Conservation (phyloP, 2,888 invertebrate genomes). For the Onthophagus sagittarius region DNA sequence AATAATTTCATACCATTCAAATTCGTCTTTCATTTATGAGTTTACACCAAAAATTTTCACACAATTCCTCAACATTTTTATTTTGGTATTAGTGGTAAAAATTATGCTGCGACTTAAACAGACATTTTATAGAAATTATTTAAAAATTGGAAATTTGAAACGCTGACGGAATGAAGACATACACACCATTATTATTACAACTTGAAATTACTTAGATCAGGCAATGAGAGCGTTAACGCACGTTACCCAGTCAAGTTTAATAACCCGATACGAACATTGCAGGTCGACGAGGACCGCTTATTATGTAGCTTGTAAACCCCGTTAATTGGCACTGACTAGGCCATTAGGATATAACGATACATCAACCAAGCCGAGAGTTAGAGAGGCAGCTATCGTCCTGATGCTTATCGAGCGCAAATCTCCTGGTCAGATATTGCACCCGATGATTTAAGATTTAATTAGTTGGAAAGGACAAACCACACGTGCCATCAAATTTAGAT, state of each 20-base stretch:
- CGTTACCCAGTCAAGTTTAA: background rate
- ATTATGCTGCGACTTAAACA: too few species aligned
- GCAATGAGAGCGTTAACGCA: background rate
- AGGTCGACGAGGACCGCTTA: background rate
- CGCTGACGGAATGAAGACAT: too few species aligned
- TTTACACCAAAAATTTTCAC: too few species aligned
- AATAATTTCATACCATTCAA: too few species aligned
- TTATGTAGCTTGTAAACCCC: background rate
- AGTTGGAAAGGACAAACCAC: too few species aligned
- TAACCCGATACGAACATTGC: background rate
- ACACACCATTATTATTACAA: background rate
- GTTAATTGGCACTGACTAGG: background rate
- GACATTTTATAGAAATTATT: too few species aligned
- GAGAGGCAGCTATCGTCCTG: background rate
- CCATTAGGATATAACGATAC: background rate
- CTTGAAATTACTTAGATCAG: background rate
- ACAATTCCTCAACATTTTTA: too few species aligned
- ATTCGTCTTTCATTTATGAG: too few species aligned
- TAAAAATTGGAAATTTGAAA: too few species aligned
- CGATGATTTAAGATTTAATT: conserved; percentile 21
- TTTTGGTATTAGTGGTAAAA: too few species aligned
- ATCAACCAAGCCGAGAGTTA: background rate
- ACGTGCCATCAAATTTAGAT: too few species aligned
- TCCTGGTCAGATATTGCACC: background rate
- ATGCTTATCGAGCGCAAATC: background rate